Base-by-base conservation (phyloP, 2,888 invertebrate species). In the Aethes cnicana region DNA sequence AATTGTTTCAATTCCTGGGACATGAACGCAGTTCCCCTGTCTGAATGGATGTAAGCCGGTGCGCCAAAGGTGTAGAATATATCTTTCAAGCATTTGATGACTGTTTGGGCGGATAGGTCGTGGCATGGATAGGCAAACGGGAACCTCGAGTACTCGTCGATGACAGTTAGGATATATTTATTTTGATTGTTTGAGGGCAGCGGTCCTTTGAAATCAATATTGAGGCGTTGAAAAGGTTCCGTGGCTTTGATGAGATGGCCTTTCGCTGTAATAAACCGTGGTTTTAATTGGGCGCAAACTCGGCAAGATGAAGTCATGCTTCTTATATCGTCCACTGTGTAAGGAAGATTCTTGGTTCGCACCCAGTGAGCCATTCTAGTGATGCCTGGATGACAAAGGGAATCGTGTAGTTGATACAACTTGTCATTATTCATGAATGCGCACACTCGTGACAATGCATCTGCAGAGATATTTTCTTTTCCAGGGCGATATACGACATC, bases 131-230 rank as follows among this genome's bases (percentile, higher is more conserved):
- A 56, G 7, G 55, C 53, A 23, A 54, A 59, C 0, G 53, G 53
- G 18, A 56, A 60, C 3, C 55, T 41, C 3, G 32, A 41, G 18
- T 23, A 58, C 35, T 53, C 54, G 18, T 58, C 57, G 11, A 61
- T 54, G 1, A 58, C 39, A 12, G 58, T 55, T 7, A 58, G 26
- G 5, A 60, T 54, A 36, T 47, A 59, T 25, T 36, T 50, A 18
- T 57, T 58, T 4, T 23, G 26, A 14, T 42, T 44, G 14, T 41
- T 42, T 7, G 54, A 43, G 4, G 58, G 58, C 4, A 62, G 3
- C 5, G 62, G 54, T 2, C 58, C 58, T 35, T 62, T 59, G 33
- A 58, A 62, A 37, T 58, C n/a, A n/a, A n/a, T n/a, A n/a, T n/a
- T n/a, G n/a, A n/a, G n/a, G n/a, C n/a, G n/a, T n/a, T n/a, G n/a